phyloP scores from a whole-genome alignment of 1,140 invertebrate species.

The Ephestia elutella region DNA sequence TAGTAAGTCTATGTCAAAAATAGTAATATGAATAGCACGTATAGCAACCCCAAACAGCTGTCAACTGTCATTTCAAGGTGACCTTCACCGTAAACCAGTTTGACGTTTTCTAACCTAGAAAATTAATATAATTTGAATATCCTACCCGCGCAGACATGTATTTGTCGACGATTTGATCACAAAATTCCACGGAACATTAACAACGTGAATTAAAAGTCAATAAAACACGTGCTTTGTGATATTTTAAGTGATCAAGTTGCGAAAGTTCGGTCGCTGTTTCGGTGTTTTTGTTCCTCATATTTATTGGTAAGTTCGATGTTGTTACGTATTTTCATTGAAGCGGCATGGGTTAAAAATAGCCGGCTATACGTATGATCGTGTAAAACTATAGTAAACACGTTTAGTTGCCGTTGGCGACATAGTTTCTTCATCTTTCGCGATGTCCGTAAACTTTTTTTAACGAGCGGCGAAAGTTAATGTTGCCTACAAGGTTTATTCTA shows the following conservation, averaged over 20 bases:
- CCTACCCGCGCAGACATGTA: conserved; percentile 63
- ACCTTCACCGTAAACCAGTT: conserved; percentile 51
- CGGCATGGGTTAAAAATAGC: conserved; percentile 49
- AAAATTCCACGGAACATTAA: conserved; percentile 37
- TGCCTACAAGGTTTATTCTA: too few species aligned
- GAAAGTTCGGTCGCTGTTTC: conserved; percentile 15
- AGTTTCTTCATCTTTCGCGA: not conserved
- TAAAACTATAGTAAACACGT: conserved; percentile 6
- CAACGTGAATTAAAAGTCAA: conserved; percentile 25
- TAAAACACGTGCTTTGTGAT: conserved; percentile 43
- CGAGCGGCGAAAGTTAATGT: too few species aligned
- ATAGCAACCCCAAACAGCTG: conserved; percentile 22
- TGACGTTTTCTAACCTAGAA: conserved; percentile 57
- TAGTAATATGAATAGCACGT: too few species aligned
- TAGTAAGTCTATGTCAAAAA: too few species aligned
- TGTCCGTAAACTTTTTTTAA: not conserved
- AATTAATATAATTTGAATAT: conserved; percentile 58
- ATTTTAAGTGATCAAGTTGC: conserved; percentile 52
- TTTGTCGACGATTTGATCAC: conserved; percentile 34
- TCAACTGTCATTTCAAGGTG: conserved; percentile 51
- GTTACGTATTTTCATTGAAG: conserved; percentile 41
- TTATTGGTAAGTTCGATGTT: conserved; percentile 47
- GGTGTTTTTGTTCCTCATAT: conserved; percentile 27
- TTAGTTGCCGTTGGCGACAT: not conserved
- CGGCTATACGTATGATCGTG: not conserved